A percentile compares a stretch with the other conserved stretches of the same genome.
These are phyloP conservation scores for Hybognathus amarus DNA, from an alignment of 2,797 vertebrate species.

Conservation along the genomic window DNA sequence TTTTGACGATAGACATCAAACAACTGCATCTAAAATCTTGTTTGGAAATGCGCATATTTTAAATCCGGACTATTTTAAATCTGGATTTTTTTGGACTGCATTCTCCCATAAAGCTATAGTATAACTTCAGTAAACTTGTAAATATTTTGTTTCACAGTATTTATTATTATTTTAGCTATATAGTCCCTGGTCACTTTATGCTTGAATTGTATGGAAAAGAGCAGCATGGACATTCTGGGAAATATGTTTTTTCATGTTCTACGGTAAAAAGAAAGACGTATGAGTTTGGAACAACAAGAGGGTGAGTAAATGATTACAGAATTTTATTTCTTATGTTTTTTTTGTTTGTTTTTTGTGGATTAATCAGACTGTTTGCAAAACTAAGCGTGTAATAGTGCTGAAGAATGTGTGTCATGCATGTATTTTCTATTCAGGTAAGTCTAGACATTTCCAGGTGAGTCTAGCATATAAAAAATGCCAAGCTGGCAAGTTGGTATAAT, in stretches of 20 bases:
- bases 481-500: constrained; percentile 48
- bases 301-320: neutral
- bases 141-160: neutral
- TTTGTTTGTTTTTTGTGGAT: neutral
- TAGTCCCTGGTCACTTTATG: too few species aligned
- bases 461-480: constrained; percentile 40
- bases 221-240: neutral
- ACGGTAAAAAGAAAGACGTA: neutral
- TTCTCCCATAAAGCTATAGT: neutral
- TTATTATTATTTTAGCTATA: neutral
- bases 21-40: neutral
- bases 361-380: neutral
- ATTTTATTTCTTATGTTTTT: neutral
- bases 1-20: neutral
- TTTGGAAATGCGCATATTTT: neutral
- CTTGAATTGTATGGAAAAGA: neutral
- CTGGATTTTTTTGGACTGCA: neutral
- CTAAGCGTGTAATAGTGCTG: neutral
- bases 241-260: neutral
- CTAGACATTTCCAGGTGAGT: constrained; percentile 40
- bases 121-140: neutral
- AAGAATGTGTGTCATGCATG: constrained; percentile 21
- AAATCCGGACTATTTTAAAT: neutral
- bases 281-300: neutral
- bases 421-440: constrained; percentile 21